Conservation (phyloP, 2,797 vertebrate genomes). For the Amazona ochrocephala region DNA sequence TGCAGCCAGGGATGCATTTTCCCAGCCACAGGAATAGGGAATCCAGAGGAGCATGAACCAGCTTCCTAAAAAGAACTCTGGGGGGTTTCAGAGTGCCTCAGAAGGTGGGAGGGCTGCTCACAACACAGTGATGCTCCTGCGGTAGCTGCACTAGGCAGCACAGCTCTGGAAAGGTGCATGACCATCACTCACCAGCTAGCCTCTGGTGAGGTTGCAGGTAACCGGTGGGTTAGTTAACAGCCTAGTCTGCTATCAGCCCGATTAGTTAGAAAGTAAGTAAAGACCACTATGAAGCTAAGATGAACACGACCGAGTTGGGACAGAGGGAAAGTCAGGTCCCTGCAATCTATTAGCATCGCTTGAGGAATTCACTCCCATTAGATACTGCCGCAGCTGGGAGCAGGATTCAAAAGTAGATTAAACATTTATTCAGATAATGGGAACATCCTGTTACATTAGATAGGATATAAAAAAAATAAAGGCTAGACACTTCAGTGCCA, state of each 20-base stretch:
- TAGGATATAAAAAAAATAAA: slow-evolving; percentile 67
- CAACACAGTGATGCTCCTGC: background rate
- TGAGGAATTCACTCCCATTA: slow-evolving; percentile 49
- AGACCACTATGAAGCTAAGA: background rate
- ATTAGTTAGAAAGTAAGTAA: background rate
- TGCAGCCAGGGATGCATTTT: background rate
- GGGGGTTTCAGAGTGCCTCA: background rate
- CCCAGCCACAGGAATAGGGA: background rate
- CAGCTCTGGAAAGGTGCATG: fast-evolving
- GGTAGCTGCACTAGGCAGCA: fast-evolving
- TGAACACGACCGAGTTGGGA: background rate
- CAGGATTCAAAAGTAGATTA: slow-evolving; percentile 53
- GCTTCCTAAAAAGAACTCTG: background rate
- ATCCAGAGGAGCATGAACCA: background rate
- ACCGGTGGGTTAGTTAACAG: background rate
- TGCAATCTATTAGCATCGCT: slow-evolving; percentile 18
- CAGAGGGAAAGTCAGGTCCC: slow-evolving; percentile 47
- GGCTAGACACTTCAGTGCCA: slow-evolving; percentile 61
- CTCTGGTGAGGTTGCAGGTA: background rate
- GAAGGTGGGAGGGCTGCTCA: background rate
- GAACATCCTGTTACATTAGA: slow-evolving; percentile 66
- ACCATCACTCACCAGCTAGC: background rate
- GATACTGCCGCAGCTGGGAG: slow-evolving; percentile 8
- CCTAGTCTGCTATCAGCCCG: background rate
- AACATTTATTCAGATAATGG: slow-evolving; percentile 69